phyloP scores from a whole-genome alignment of 2,888 invertebrate genomes.

The Drosophila niveifrons region DNA sequence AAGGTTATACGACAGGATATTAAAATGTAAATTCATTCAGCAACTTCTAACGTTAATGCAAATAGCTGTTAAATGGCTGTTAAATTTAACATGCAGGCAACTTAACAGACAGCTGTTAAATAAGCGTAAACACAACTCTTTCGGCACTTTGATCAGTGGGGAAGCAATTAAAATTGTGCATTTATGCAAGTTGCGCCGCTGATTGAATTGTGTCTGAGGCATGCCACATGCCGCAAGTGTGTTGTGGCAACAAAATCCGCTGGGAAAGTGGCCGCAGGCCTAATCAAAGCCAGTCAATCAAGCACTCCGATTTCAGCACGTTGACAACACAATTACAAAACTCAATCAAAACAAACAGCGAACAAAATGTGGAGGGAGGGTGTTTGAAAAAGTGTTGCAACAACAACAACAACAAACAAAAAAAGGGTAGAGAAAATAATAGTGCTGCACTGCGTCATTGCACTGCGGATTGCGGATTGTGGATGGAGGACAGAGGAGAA shows the following conservation, averaged over 20 bases:
- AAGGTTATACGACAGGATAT: no score
- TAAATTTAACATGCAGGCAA: no score
- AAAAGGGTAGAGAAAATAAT: conserved; percentile 1
- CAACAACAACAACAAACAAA: conserved; percentile 10
- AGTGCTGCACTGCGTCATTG: conserved; percentile 70
- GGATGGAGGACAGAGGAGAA: no score
- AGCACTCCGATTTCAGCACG: conserved; percentile 36
- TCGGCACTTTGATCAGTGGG: background rate
- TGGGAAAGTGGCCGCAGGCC: conserved; percentile 2
- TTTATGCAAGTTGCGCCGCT: background rate
- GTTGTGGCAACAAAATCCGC: conserved; percentile 24
- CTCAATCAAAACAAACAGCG: conserved; percentile 38
- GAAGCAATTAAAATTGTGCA: conserved; percentile 1
- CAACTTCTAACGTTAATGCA: no score
- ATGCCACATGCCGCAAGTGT: conserved; percentile 5
- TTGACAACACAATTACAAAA: conserved; percentile 60
- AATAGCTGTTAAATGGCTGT: no score
- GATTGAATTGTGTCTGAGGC: conserved; percentile 17
- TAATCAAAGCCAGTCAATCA: conserved; percentile 43
- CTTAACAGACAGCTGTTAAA: background rate
- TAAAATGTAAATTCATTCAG: no score
- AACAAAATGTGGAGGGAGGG: background rate
- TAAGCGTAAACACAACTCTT: background rate
- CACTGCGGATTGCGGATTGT: background rate
- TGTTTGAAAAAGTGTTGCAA: background rate